Conservation (phyloP, 2,113 vertebrate genomes). For the Psittacus erithacus region DNA sequence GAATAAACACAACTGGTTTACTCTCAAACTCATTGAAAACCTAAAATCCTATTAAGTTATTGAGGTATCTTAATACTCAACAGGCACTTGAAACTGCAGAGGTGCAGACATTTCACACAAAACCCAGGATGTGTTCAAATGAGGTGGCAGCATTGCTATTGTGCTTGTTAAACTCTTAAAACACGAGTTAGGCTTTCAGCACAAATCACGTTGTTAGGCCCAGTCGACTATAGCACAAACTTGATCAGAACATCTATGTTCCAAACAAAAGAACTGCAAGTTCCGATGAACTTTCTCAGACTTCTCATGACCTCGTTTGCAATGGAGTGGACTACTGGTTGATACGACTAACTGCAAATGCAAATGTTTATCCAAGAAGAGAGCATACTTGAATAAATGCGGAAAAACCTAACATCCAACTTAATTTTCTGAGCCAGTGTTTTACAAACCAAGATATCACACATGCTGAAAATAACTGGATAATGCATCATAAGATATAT, state of each 20-base stretch:
- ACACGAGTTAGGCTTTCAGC: not conserved
- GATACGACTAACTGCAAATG: not conserved
- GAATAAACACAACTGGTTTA: conserved; percentile 25
- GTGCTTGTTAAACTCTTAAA: not conserved
- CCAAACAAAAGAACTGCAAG: conserved; percentile 10
- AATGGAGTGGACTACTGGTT: not conserved
- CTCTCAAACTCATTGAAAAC: conserved; percentile 15
- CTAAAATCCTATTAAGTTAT: conserved; percentile 31
- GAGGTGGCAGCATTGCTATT: not conserved
- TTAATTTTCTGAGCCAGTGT: not conserved
- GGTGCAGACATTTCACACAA: not conserved
- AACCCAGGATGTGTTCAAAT: not conserved
- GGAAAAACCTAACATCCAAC: not conserved
- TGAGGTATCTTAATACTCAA: not conserved
- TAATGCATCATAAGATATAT: not conserved
- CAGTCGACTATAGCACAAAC: not conserved
- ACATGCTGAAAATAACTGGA: not conserved
- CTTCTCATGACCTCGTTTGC: not conserved
- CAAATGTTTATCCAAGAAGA: not conserved
- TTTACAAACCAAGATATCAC: not conserved
- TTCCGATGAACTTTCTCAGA: conserved; percentile 4
- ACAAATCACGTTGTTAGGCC: not conserved
- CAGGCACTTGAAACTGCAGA: conserved; percentile 29
- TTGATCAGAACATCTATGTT: not conserved
- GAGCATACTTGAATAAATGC: not conserved